Evolutionary conservation across 2,113 vertebrate genomes (phyloP).

Genomic region (Podilymbus podiceps): DNA sequence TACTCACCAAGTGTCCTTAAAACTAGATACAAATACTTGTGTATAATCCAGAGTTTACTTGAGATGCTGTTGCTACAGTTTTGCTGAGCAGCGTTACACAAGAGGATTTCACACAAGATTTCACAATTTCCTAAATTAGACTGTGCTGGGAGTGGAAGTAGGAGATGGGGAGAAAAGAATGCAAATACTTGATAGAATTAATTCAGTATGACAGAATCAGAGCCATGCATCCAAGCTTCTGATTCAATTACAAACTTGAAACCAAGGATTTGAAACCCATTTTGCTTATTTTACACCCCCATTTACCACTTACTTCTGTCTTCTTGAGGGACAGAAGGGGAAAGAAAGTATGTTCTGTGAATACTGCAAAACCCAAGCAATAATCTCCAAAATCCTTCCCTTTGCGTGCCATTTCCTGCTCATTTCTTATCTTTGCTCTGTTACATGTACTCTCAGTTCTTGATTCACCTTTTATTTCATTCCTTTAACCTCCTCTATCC

Average conservation of each 20-base stretch:
- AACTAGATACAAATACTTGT: neutral
- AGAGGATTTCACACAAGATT: neutral
- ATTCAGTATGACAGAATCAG: neutral
- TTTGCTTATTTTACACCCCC: neutral
- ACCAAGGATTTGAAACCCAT: neutral
- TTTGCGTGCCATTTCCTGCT: neutral
- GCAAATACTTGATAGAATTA: neutral
- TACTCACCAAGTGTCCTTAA: neutral
- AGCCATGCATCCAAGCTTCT: neutral
- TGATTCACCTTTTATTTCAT: neutral
- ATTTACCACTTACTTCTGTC: neutral
- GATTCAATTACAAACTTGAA: neutral
- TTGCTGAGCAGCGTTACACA: neutral
- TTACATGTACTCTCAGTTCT: neutral
- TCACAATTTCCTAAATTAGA: constrained; percentile 3
- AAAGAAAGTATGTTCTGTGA: neutral
- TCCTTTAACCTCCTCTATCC: neutral
- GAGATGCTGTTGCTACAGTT: neutral
- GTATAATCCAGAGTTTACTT: neutral
- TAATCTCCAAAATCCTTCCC: neutral
- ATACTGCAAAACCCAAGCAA: neutral
- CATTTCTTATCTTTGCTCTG: neutral
- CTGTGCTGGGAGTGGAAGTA: neutral
- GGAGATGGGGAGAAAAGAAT: neutral
- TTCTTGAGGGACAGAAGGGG: neutral